Evolutionary conservation across 2,797 vertebrate genomes (phyloP), one percentile per base, ranked within the genome.

Genomic region (Eulemur rubriventer): DNA sequence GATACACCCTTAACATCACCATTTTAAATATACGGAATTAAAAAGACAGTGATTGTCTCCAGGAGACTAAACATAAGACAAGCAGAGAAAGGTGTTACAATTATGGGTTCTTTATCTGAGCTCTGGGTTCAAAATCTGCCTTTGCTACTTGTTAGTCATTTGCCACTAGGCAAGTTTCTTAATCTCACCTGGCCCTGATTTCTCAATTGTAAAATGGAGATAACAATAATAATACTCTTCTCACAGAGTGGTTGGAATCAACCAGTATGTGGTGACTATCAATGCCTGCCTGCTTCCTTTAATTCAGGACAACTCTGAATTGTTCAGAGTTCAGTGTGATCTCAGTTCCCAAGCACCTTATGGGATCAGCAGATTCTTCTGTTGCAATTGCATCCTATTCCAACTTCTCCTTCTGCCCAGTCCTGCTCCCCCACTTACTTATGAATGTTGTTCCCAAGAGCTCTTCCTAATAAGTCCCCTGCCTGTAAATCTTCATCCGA

Each of bases 11-110:
- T 28, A 89, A 80, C 5, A 81, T n/a, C 55, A 59, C 1, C 59
- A 91, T 89, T 89, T 94, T 89, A 91, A 92, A 69, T 81, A 78
- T 69, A 89, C 65, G 30, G 4, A 89, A 86, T 26, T 84, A 84
- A 91, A 96, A 80, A 13, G 10, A 80, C 22, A 22, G 22, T 61
- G 10, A 96, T 48, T 79, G 1, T 61, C 82, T 88, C 17, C 18
- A 38, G 26, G 16, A 91, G 18, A 76, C 33, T 75, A 92, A 94
- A 86, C 38, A 13, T 16, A 72, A 88, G 10, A 73, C 57, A 95
- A 81, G 18, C 18, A 79, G 46, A 85, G 48, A 79, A 86, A 18
- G 17, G 3, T 26, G 16, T 86, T 65, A 35, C 2, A 63, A 81
- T 89, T 69, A 76, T 57, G 50, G 17, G 20, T 28, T 1, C 22